Evolutionary conservation across 2,113 vertebrate genomes (phyloP), one percentile per base, ranked within the genome.

Genomic region (Variabilichromis moorii): DNA sequence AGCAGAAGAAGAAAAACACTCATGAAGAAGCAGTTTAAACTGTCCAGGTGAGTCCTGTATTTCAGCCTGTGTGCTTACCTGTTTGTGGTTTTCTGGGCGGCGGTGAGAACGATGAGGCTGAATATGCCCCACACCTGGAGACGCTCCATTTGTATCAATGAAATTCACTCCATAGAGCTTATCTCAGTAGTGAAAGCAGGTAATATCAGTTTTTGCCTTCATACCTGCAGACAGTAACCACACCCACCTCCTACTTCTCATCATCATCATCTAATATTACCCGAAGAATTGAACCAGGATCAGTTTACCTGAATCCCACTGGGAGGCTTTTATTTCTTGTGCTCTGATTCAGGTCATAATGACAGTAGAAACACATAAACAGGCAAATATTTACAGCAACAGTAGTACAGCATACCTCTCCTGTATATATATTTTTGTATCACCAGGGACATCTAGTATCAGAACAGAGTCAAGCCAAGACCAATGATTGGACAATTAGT

Each of bases 101-200:
- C n/a, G 17, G 16, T 19, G 35, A 88, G 47, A 10, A 89, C 11
- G 2, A 92, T 1, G 87, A 94, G 68, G 47, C 80, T 59, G 21
- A 91, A 53, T 31, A 95, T 3, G 8, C 73, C 42, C 17, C 78
- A 86, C 84, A 90, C 31, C 57, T 81, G 76, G 50, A 94, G 80
- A 80, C 4, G 55, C 83, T 91, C 93, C 96, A 96, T 96, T 35
- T 80, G 81, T 11, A 19, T 9, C 24, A 42, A 31, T 14, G 9
- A 53, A 21, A 21, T 2, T 85, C 17, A 5, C 33, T 81, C 26
- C 8, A 5, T 7, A 1, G 21, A 21, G 54, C 59, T 84, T 61
- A 21, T 2, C 78, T 80, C 37, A 3, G n/a, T 26, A 40, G 55
- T 82, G 85, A 21, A 11, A 28, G 42, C 57, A n/a, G 59, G 14